Conservation (phyloP, 2,113 vertebrate genomes). For the Natator depressus region DNA sequence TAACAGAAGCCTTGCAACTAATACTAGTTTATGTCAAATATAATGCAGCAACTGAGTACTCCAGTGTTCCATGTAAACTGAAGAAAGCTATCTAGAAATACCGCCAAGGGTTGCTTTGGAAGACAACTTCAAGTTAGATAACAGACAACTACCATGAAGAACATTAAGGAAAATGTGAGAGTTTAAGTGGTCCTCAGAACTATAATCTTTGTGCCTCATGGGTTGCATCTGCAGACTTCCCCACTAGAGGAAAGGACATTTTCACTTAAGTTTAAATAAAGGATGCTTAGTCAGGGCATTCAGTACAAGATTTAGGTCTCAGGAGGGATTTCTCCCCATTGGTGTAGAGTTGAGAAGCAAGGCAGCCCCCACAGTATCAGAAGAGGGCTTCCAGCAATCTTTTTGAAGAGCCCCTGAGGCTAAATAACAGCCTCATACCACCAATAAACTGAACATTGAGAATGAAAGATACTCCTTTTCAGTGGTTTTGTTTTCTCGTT, state of each 20-base stretch:
- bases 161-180: background rate
- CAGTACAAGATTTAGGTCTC: background rate
- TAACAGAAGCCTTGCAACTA: background rate
- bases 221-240: background rate
- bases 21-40: background rate
- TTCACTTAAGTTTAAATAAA: background rate
- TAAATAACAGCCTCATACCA: background rate
- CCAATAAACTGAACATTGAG: background rate
- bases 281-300: background rate
- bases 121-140: background rate
- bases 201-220: background rate
- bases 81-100: background rate
- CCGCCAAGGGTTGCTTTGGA: background rate
- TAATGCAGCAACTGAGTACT: background rate
- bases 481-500: background rate
- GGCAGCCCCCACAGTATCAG: background rate
- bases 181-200: background rate
- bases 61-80: background rate
- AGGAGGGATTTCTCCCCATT: background rate
- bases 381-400: background rate
- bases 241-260: background rate
- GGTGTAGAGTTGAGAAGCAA: background rate
- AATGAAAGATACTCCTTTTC: background rate
- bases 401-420: background rate
- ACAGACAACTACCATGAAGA: background rate